Evolutionary conservation across 2,113 vertebrate genomes (phyloP).

Genomic region (Propithecus coquereli): DNA sequence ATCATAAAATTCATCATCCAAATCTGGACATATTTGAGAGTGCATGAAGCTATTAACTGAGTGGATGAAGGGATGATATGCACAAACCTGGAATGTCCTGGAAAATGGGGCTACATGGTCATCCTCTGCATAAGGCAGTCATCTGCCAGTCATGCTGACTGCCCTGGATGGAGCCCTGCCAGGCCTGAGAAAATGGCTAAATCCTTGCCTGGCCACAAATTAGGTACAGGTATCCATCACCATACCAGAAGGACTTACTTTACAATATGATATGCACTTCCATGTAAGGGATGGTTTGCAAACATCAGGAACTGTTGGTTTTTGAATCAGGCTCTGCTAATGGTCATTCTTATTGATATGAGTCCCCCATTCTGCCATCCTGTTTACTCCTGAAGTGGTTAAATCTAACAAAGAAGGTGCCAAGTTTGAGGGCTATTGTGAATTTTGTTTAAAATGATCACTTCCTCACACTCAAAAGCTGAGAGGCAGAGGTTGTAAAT

Average conservation of each 20-base stretch:
- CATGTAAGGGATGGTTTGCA: background rate
- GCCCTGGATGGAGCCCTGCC: background rate
- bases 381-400: background rate
- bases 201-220: background rate
- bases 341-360: background rate
- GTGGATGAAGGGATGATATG: background rate
- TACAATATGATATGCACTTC: background rate
- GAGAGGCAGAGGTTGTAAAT: background rate
- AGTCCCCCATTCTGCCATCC: background rate
- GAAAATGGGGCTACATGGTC: background rate
- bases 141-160: background rate
- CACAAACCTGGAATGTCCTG: background rate
- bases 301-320: background rate
- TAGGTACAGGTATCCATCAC: background rate
- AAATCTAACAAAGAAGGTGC: background rate
- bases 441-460: conserved; percentile 9
- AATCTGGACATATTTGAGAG: background rate
- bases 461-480: background rate
- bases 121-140: background rate
- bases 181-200: background rate
- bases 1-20: background rate
- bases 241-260: background rate
- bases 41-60: background rate
- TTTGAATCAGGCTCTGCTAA: background rate
- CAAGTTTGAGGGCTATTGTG: background rate